Conservation (phyloP, 2,797 vertebrate species). For the Pseudopleuronectes americanus region DNA sequence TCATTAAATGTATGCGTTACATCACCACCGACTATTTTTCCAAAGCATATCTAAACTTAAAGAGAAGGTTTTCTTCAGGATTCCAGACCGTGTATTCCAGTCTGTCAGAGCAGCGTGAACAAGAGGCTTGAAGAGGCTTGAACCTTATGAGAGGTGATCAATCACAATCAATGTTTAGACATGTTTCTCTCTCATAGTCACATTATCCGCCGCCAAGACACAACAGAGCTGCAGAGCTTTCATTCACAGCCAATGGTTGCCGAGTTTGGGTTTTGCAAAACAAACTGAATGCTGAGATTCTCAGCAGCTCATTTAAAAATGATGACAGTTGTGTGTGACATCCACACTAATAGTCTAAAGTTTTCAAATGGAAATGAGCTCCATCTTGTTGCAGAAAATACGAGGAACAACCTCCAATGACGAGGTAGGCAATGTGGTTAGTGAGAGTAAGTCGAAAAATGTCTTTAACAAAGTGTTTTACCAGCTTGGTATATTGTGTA, state of each 20-base stretch:
- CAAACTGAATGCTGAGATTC: background rate
- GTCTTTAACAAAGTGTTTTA: too few relatives aligned
- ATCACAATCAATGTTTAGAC: constrained; percentile 24
- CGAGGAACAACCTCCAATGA: too few relatives aligned
- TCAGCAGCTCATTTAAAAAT: background rate
- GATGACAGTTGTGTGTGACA: too few relatives aligned
- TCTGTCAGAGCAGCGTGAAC: constrained; percentile 37
- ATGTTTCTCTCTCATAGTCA: constrained; percentile 23
- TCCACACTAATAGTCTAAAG: too few relatives aligned
- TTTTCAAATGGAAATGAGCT: too few relatives aligned
- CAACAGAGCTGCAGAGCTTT: constrained; percentile 24
- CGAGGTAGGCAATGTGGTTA: too few relatives aligned
- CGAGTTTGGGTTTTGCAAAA: background rate
- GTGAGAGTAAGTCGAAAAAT: too few relatives aligned
- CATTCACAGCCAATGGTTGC: background rate
- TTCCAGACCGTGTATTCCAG: constrained; percentile 29
- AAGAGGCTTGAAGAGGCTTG: constrained; percentile 18
- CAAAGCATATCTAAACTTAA: constrained; percentile 21
- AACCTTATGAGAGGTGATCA: constrained; percentile 25
- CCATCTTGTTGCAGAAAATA: too few relatives aligned
- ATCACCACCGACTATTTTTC: constrained; percentile 36
- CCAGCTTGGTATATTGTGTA: too few relatives aligned
- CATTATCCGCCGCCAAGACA: constrained; percentile 18
- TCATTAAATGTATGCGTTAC: constrained; percentile 39
- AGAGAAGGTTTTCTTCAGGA: constrained; percentile 13